Conservation (phyloP, 2,888 invertebrate species). For the Agrotis clavis region DNA sequence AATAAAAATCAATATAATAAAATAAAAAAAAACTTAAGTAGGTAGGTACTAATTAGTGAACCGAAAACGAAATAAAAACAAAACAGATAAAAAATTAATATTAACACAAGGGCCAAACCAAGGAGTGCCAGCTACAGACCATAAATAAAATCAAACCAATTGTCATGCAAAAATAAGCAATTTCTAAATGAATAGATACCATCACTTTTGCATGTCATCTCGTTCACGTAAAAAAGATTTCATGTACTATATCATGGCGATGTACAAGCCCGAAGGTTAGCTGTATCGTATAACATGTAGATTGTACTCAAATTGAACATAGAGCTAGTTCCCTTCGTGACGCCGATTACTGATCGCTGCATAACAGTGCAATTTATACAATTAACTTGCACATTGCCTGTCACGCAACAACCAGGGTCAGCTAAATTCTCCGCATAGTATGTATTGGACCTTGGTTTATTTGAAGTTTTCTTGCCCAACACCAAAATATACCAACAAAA, state of each 20-base stretch:
- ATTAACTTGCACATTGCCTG: conserved; percentile 44
- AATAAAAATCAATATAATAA: conserved; percentile 30
- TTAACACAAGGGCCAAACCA: conserved; percentile 89
- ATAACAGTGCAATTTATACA: conserved; percentile 39
- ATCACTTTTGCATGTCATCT: conserved; percentile 76
- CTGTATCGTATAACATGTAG: conserved; percentile 10
- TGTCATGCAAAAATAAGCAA: conserved; percentile 87
- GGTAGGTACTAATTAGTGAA: conserved; percentile 60
- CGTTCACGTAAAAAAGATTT: conserved; percentile 46
- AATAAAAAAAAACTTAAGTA: conserved; percentile 55
- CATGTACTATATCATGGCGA: conserved; percentile 5
- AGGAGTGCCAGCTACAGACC: conserved; percentile 90
- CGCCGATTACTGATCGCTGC: conserved; percentile 18
- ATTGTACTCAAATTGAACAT: conserved; percentile 41
- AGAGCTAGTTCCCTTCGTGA: conserved; percentile 25
- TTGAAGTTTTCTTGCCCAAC: conserved; percentile 20
- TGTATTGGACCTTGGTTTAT: conserved; percentile 34
- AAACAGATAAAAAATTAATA: conserved; percentile 70
- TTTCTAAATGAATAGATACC: conserved; percentile 79
- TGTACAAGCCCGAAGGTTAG: conserved; percentile 25
- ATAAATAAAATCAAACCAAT: conserved; percentile 79
- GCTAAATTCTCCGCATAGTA: conserved; percentile 8
- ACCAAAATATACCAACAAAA: conserved; percentile 38
- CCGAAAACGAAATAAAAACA: conserved; percentile 70
- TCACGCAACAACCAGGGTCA: conserved; percentile 5